Evolutionary conservation across 1,140 invertebrate genomes (phyloP).

Genomic region (Drosophila grimshawi): DNA sequence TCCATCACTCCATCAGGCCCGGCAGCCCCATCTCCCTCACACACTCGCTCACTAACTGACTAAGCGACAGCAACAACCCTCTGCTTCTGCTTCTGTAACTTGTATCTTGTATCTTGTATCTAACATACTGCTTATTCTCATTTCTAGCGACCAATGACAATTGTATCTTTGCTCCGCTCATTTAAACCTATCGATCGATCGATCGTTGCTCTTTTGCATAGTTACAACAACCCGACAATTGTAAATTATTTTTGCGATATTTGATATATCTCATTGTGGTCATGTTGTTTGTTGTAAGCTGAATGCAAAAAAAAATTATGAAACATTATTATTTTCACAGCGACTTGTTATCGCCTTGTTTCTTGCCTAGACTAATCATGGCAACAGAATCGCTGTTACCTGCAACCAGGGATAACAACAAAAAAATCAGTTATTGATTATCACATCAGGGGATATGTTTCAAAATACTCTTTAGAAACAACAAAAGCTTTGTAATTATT

Average conservation of each 20-base stretch:
- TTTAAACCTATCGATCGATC: constrained; percentile 47
- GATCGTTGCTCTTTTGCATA: constrained; percentile 71
- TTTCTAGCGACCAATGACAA: constrained; percentile 64
- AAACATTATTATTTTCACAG: constrained; percentile 47
- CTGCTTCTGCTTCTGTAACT: constrained; percentile 57
- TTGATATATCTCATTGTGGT: constrained; percentile 74
- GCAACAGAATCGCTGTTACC: constrained; percentile 1
- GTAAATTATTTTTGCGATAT: constrained; percentile 59
- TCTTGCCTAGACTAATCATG: neutral
- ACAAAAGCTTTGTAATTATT: too few relatives aligned
- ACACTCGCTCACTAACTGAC: constrained; percentile 10
- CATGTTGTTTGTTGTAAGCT: constrained; percentile 37
- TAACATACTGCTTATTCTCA: constrained; percentile 37
- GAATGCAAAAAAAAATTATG: constrained; percentile 45
- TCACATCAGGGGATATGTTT: too few relatives aligned
- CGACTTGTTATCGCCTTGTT: constrained; percentile 3
- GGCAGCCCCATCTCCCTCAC: constrained; percentile 13
- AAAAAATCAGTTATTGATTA: too few relatives aligned
- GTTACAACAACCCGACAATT: constrained; percentile 57
- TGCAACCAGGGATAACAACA: neutral
- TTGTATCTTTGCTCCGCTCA: constrained; percentile 24
- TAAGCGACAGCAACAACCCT: constrained; percentile 43
- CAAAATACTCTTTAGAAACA: too few relatives aligned
- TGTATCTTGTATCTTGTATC: constrained; percentile 42
- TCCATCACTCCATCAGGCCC: constrained; percentile 37